Base-by-base conservation (phyloP, 2,888 invertebrate species). In the Pomacea canaliculata region DNA sequence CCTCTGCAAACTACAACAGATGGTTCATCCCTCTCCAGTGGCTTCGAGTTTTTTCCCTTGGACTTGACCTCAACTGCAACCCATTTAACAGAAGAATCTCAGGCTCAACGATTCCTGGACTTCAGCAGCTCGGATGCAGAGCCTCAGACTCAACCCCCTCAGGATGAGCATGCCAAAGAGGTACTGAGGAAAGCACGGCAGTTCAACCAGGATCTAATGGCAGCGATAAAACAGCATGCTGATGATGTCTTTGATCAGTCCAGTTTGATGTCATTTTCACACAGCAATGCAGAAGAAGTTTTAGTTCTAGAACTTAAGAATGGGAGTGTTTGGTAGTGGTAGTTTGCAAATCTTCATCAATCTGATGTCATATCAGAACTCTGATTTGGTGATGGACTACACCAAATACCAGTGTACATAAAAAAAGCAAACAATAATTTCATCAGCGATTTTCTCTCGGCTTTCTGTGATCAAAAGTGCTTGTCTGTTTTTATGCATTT, bases 191-290 rank as follows among this genome's bases (percentile, higher is more conserved):
- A 74, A 49, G 74, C 74, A 16, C 68, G 74, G 13, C 59, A 74
- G 69, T 74, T 74, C 51, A 69, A 74, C 69, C 68, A 27, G 51
- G 74, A 74, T 13, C 69, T 74, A 49, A 62, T 74, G 74, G 48
- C 68, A 7, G 69, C 74, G 19, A 74, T 74, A 37, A 59, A 74
- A 62, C 59, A 23, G 5, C 74, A 74, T 68, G 59, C 74, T 16
- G 74, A 68, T 7, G 74, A 74, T 16, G 74, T 74, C 48, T 74
- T 74, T 67, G 69, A 74, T 60, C 69, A 62, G 62, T 74, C 74
- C 48, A 69, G 74, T 46, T 23, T 62, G 49, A 67, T 68, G 60
- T 59, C 68, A 16, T 37, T 69, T 7, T 74, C 74, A 16, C 69
- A 49, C 18, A 27, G 49, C 16, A 3, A n/a, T 3, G 62, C 48